phyloP scores from a whole-genome alignment of 2,888 invertebrate genomes.

The Trichogramma dendrolimi region DNA sequence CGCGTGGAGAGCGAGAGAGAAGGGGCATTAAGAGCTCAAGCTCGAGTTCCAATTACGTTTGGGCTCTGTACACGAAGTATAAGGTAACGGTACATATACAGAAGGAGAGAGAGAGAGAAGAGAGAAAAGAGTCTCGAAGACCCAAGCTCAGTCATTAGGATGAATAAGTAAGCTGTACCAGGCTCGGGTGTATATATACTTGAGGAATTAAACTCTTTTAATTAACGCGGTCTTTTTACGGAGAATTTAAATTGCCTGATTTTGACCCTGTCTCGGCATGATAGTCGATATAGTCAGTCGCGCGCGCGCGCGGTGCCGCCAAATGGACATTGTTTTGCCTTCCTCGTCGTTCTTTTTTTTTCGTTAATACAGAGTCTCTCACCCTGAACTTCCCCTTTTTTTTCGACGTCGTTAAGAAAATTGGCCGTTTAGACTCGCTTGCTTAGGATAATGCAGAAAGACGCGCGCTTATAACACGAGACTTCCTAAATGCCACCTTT shows the following conservation, averaged over 20 bases:
- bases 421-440: too few species aligned
- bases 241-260: constrained; percentile 49
- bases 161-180: constrained; percentile 40
- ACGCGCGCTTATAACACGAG: too few species aligned
- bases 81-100: too few species aligned
- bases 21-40: constrained; percentile 23
- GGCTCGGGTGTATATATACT: constrained; percentile 26
- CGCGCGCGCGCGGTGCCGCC: background rate
- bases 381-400: background rate
- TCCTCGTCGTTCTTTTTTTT: constrained; percentile 20
- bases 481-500: too few species aligned
- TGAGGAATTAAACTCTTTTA: constrained; percentile 46
- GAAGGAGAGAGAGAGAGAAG: too few species aligned
- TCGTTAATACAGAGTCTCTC: background rate
- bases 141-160: constrained; percentile 42
- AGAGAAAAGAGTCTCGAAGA: constrained; percentile 8
- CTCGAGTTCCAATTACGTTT: constrained; percentile 29
- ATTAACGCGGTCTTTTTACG: constrained; percentile 46
- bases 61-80: too few species aligned
- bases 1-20: background rate
- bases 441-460: too few species aligned
- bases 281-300: background rate
- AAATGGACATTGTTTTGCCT: constrained; percentile 1
- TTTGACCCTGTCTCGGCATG: constrained; percentile 28
- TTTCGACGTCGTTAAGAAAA: constrained; percentile 9